A percentile compares a stretch with the other conserved stretches of the same genome.
Conservation (phyloP, 2,888 invertebrate species). For the Panzeria rudis region DNA sequence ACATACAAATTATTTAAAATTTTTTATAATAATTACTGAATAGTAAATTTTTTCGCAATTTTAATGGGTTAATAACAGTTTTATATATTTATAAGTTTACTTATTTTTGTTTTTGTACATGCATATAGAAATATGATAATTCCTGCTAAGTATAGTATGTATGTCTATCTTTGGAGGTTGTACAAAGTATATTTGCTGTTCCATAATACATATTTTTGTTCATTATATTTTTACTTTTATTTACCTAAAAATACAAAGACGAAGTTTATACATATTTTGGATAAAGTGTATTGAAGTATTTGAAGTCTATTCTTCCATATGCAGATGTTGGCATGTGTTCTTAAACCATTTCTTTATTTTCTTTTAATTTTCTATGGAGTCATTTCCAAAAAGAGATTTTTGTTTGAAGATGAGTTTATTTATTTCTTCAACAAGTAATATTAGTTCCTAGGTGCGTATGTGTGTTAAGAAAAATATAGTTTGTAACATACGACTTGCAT, state of each 20-base stretch:
- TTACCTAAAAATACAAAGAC: conserved; percentile 20
- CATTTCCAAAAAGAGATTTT: conserved; percentile 13
- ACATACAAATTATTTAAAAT: too few species aligned
- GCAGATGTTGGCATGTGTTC: conserved; percentile 26
- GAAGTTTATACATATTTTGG: conserved; percentile 20
- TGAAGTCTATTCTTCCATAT: conserved; percentile 30
- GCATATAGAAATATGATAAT: not conserved
- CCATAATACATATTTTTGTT: not conserved
- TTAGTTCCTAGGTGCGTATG: not conserved
- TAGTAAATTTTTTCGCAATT: not conserved
- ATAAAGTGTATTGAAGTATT: conserved; percentile 48
- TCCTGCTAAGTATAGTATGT: not conserved
- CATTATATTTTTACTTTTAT: conserved; percentile 2
- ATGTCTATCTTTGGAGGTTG: conserved; percentile 25
- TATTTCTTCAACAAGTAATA: conserved; percentile 9
- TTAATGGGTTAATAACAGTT: conserved; percentile 24
- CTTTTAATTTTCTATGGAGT: not conserved
- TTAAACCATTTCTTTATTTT: conserved; percentile 8
- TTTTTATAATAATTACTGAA: too few species aligned
- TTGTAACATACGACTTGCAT: not conserved
- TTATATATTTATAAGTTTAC: not conserved
- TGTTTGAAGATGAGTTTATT: conserved; percentile 21
- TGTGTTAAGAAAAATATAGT: not conserved
- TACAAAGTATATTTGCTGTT: conserved; percentile 23
- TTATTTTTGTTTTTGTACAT: not conserved